Conservation (phyloP, 2,797 vertebrate species). For the Fratercula arctica region DNA sequence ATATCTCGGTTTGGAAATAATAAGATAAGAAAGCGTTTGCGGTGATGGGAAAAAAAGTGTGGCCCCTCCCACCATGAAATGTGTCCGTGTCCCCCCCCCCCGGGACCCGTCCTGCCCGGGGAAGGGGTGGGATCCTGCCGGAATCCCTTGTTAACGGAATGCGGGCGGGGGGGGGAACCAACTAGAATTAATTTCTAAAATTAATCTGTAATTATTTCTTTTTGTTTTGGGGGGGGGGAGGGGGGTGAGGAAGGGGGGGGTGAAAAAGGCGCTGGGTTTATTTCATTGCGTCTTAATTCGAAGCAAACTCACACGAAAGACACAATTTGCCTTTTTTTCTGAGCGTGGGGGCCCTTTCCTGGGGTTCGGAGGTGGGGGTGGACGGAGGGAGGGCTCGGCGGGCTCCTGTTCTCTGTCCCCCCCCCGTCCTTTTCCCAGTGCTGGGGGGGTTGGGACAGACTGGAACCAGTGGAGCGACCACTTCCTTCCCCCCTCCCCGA, state of each 20-base stretch:
- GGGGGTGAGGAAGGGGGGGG: too few species aligned
- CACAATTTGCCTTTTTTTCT: background rate
- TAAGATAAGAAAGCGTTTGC: too few species aligned
- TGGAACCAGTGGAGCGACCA: background rate
- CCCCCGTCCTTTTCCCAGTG: background rate
- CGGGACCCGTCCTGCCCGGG: background rate
- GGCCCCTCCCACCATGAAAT: too few species aligned
- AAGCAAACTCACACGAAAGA: background rate
- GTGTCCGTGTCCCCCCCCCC: too few species aligned
- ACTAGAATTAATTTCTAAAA: too few species aligned
- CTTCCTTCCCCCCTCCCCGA: background rate
- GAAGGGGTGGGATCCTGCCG: background rate
- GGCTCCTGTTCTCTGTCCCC: too few species aligned
- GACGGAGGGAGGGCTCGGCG: background rate
- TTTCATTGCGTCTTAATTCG: too few species aligned
- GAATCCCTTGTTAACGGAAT: too few species aligned
- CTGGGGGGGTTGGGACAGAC: background rate
- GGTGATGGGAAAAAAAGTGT: background rate
- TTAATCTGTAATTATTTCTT: background rate
- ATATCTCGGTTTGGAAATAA: too few species aligned
- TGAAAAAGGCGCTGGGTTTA: too few species aligned
- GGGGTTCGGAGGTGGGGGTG: background rate
- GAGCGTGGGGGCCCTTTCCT: background rate
- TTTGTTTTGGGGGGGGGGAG: too few species aligned
- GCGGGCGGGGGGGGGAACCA: too few species aligned